These are phyloP conservation scores for Propsilocerus akamusi DNA, from an alignment of 1,140 invertebrate genomes.

Conservation along the genomic window DNA sequence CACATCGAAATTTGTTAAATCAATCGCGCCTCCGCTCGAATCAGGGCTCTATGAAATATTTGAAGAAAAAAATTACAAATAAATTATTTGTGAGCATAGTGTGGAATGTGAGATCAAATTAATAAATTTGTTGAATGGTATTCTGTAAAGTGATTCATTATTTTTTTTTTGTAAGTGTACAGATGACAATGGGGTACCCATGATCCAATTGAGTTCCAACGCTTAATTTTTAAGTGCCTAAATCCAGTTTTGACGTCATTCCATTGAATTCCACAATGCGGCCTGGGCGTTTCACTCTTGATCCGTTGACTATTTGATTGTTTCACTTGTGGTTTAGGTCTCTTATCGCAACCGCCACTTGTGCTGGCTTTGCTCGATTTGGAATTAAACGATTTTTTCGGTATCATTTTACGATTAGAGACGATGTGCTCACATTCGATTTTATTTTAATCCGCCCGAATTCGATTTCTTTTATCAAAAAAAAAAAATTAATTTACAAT, in stretches of 20 bases:
- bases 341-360: no score
- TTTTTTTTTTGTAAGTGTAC: no score
- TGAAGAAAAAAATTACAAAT: slow-evolving; percentile 4
- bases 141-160: no score
- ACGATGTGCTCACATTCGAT: no score
- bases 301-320: not conserved
- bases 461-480: not conserved
- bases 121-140: no score
- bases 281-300: not conserved
- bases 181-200: not conserved
- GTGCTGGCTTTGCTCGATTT: not conserved
- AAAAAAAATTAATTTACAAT: not conserved
- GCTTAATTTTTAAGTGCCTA: not conserved
- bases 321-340: not conserved
- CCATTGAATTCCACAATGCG: not conserved
- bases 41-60: slow-evolving; percentile 30
- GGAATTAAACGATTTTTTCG: not conserved
- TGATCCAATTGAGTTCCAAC: not conserved
- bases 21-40: slow-evolving; percentile 27
- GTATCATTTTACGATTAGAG: not conserved
- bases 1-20: slow-evolving; percentile 44
- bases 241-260: not conserved
- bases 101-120: no score
- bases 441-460: not conserved
- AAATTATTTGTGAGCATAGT: no score